These are phyloP conservation scores for Siderastrea siderea DNA, from an alignment of 92 coral and sea anemone genomes.

Conservation along the genomic window DNA sequence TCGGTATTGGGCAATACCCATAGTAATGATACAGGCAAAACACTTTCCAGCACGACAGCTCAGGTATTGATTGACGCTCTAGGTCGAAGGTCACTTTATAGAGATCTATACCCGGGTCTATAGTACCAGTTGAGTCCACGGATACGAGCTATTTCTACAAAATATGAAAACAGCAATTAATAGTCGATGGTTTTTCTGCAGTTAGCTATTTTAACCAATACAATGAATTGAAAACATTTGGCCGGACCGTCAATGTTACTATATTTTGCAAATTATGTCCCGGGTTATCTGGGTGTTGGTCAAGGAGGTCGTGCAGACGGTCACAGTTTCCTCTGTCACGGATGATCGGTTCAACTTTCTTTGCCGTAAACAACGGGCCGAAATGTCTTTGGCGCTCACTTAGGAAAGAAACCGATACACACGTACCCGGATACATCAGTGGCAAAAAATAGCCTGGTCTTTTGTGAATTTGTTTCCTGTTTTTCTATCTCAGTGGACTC, in stretches of 20 bases:
- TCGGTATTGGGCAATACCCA: neutral
- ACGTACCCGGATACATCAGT: neutral
- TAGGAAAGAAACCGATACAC: neutral
- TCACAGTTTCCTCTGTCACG: neutral
- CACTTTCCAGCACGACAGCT: neutral
- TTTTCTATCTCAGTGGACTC: neutral
- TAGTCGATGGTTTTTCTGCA: neutral
- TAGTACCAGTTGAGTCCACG: no score
- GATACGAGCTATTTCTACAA: no score
- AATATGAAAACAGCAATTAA: neutral
- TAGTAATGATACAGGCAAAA: neutral
- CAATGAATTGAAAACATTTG: neutral
- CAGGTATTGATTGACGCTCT: neutral
- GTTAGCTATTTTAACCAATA: neutral
- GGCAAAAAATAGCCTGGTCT: neutral
- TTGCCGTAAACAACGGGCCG: no score
- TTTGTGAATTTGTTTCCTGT: neutral
- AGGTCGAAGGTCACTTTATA: neutral
- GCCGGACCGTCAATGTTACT: no score
- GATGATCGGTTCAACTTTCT: neutral
- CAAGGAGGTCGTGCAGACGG: neutral
- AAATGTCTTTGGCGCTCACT: neutral
- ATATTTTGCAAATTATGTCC: neutral
- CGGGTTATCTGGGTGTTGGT: neutral
- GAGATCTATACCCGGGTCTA: no score